Percentiles rank a stretch among this genome's conserved stretches.
phyloP scores from a whole-genome alignment of 2,888 invertebrate species.

The Lasius platythorax region DNA sequence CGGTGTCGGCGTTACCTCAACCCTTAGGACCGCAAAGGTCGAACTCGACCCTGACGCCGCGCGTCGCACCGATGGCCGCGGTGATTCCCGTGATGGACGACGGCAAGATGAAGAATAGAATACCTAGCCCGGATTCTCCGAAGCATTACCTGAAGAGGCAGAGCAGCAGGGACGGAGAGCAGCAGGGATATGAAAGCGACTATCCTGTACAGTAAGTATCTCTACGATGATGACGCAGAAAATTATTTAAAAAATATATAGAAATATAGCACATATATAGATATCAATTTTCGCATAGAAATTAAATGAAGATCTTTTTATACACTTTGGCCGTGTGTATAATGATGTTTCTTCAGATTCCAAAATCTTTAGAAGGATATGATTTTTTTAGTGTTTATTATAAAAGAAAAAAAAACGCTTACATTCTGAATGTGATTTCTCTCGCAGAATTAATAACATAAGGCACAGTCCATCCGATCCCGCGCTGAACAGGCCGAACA shows the following conservation, averaged over 20 bases:
- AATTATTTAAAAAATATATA: neutral
- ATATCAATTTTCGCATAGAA: neutral
- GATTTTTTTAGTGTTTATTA: neutral
- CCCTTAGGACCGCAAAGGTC: constrained; percentile 84
- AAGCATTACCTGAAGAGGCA: constrained; percentile 83
- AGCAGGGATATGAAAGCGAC: constrained; percentile 83
- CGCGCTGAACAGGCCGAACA: constrained; percentile 84
- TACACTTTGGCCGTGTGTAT: neutral
- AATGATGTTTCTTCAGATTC: neutral
- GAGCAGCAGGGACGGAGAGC: constrained; percentile 82
- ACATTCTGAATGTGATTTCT: neutral
- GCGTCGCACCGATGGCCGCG: constrained; percentile 84
- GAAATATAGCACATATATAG: neutral
- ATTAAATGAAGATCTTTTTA: neutral
- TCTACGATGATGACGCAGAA: neutral
- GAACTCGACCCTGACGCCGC: constrained; percentile 83
- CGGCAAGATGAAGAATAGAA: constrained; percentile 82
- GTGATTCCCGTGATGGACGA: constrained; percentile 84
- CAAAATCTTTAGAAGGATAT: neutral
- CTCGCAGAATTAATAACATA: constrained; percentile 86
- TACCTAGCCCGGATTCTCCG: constrained; percentile 83
- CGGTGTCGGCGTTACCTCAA: constrained; percentile 67
- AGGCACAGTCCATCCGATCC: constrained; percentile 87
- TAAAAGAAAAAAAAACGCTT: neutral
- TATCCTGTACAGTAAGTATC: constrained; percentile 83